phyloP scores from a whole-genome alignment of 2,113 vertebrate genomes.

The Spilogale gracilis region DNA sequence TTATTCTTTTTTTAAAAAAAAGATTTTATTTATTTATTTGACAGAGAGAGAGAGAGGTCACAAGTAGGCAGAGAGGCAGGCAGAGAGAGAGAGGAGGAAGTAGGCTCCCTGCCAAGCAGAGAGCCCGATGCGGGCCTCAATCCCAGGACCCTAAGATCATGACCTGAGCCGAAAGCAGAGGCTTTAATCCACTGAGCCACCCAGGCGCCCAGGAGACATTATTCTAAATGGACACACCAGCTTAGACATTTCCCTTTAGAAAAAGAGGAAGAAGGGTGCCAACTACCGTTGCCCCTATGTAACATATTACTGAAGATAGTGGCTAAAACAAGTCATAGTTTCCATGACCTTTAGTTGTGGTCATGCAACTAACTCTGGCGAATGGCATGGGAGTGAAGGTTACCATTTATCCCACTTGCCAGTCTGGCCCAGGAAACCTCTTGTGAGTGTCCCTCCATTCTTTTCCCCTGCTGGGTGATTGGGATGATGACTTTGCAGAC shows the following conservation, averaged over 20 bases:
- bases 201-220: not conserved
- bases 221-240: not conserved
- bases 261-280: not conserved
- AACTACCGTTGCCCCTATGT: not conserved
- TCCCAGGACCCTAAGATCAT: too few species aligned
- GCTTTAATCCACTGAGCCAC: too few species aligned
- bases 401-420: not conserved
- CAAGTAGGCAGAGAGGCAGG: too few species aligned
- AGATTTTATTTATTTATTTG: too few species aligned
- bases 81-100: too few species aligned
- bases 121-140: too few species aligned
- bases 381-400: not conserved
- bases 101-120: too few species aligned
- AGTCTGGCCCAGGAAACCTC: not conserved
- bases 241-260: not conserved
- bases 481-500: not conserved
- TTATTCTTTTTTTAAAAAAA: too few species aligned
- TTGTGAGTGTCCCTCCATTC: not conserved
- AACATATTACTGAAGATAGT: not conserved
- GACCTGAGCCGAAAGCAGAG: too few species aligned
- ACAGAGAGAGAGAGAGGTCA: too few species aligned
- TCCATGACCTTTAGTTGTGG: not conserved
- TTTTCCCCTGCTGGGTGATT: not conserved
- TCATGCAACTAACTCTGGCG: not conserved
- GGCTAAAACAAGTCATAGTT: not conserved